Conservation (phyloP, 2,797 vertebrate genomes). For the Gephyroberyx darwinii region DNA sequence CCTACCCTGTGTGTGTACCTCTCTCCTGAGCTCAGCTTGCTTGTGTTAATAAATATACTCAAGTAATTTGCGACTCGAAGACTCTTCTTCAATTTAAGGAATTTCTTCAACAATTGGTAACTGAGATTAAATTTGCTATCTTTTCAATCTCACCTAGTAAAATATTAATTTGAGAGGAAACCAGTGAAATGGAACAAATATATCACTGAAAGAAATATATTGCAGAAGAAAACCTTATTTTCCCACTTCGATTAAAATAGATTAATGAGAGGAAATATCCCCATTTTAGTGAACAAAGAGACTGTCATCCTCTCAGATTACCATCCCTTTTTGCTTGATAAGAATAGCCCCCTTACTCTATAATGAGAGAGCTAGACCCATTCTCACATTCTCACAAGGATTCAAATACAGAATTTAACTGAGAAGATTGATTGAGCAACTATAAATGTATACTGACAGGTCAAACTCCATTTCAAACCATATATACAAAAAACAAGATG, state of each 20-base stretch:
- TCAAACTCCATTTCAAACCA: background rate
- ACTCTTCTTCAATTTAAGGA: too few species aligned
- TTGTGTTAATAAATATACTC: too few species aligned
- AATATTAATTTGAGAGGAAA: slow-evolving; percentile 5
- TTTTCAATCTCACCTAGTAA: background rate
- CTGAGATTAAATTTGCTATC: background rate
- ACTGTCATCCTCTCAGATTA: slow-evolving; percentile 11
- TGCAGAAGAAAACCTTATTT: slow-evolving; percentile 3
- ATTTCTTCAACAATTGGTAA: too few species aligned
- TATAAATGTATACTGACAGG: background rate
- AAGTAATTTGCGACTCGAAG: too few species aligned
- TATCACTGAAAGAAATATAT: background rate
- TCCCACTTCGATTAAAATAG: slow-evolving; percentile 11
- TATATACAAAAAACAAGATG: background rate
- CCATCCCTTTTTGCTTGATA: slow-evolving; percentile 12
- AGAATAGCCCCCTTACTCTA: slow-evolving; percentile 8
- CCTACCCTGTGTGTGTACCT: too few species aligned
- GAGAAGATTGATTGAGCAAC: slow-evolving; percentile 4
- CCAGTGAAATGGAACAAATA: background rate
- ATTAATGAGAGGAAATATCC: slow-evolving; percentile 1
- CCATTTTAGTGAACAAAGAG: slow-evolving; percentile 25
- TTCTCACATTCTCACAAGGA: background rate
- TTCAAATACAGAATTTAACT: background rate
- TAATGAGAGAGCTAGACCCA: background rate
- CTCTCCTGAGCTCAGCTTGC: too few species aligned